These are phyloP conservation scores for Chelon labrosus DNA, from an alignment of 2,797 vertebrate species.

Conservation along the genomic window DNA sequence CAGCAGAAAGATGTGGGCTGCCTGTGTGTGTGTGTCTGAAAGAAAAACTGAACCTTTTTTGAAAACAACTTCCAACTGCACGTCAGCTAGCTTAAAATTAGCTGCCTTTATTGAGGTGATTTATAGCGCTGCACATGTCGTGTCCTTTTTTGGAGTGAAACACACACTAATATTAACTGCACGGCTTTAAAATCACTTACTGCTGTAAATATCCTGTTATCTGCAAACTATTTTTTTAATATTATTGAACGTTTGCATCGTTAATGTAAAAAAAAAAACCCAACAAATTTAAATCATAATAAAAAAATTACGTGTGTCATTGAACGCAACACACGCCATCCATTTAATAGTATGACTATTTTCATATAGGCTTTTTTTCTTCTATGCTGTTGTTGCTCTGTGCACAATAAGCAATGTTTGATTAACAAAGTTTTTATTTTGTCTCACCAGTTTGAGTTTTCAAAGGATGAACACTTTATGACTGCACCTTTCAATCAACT, in stretches of 20 bases:
- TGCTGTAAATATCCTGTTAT: too few relatives aligned
- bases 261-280: neutral
- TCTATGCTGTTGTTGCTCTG: neutral
- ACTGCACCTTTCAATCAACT: neutral
- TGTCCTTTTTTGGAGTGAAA: constrained; percentile 18
- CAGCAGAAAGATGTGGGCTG: neutral
- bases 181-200: too few relatives aligned
- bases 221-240: too few relatives aligned
- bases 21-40: constrained; percentile 1
- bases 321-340: neutral
- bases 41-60: neutral
- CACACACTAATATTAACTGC: neutral
- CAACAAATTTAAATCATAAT: neutral
- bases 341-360: neutral
- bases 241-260: too few relatives aligned
- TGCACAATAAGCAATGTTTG: neutral
- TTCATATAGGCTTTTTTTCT: neutral
- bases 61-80: constrained; percentile 15
- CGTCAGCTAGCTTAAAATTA: constrained; percentile 34
- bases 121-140: neutral
- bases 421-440: too few relatives aligned
- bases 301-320: neutral
- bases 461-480: too few relatives aligned
- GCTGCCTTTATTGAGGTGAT: neutral
- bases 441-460: too few relatives aligned